Percentiles rank a stretch among this genome's conserved stretches.
Evolutionary conservation across 2,888 invertebrate genomes (phyloP).

Genomic region (Pristionchus japonicus): DNA sequence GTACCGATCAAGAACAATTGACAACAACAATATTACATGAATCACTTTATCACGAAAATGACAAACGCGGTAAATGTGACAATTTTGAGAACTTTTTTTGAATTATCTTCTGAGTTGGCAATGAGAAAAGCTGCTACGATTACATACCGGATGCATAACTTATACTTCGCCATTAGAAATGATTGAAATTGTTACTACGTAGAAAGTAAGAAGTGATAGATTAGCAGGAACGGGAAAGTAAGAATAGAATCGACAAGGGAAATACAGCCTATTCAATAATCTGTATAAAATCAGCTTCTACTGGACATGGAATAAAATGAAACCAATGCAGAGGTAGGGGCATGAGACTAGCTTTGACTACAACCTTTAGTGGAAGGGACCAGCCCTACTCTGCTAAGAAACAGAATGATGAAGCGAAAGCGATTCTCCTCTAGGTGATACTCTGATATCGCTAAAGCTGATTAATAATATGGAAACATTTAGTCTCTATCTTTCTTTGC

Average conservation of each 20-base stretch:
- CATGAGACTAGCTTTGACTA: slow-evolving; percentile 44
- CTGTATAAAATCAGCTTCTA: slow-evolving; percentile 34
- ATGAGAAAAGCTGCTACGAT: slow-evolving; percentile 25
- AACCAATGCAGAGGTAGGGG: slow-evolving; percentile 28
- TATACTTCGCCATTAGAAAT: slow-evolving; percentile 35
- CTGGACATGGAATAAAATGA: slow-evolving; percentile 7
- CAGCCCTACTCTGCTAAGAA: slow-evolving; percentile 42
- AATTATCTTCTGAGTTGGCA: slow-evolving; percentile 30
- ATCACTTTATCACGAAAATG: slow-evolving; percentile 41
- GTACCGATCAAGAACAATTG: neutral
- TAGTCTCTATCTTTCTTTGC: slow-evolving; percentile 15
- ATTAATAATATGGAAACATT: neutral
- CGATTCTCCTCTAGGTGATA: neutral
- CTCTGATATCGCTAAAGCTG: neutral
- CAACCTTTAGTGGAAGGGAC: slow-evolving; percentile 35
- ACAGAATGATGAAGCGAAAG: slow-evolving; percentile 27
- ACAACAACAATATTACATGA: neutral
- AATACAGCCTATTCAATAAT: neutral
- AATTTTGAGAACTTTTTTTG: slow-evolving; percentile 8
- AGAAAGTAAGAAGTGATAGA: slow-evolving; percentile 37
- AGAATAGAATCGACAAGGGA: neutral
- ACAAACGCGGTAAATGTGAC: slow-evolving; percentile 30
- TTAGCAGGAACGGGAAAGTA: slow-evolving; percentile 22
- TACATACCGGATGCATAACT: slow-evolving; percentile 26
- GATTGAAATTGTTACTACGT: slow-evolving; percentile 33